These are phyloP conservation scores for Chouioia cunea DNA, from an alignment of 2,888 invertebrate species.

Conservation along the genomic window DNA sequence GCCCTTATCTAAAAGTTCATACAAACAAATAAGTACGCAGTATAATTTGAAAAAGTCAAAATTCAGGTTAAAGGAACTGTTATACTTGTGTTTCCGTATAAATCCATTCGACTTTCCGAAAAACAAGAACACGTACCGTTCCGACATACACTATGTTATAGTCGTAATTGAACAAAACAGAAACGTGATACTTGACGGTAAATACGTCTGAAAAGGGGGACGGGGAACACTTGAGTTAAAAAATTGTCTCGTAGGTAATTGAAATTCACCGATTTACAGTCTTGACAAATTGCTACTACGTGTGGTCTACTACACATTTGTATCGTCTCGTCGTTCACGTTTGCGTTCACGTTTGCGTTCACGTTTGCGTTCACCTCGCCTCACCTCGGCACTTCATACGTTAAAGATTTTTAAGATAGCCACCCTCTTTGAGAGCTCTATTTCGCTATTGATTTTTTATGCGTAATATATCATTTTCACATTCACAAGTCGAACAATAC, in stretches of 20 bases:
- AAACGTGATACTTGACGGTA: conserved; percentile 27
- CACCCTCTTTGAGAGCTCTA: conserved; percentile 60
- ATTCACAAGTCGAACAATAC: conserved; percentile 62
- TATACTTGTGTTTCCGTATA: conserved; percentile 37
- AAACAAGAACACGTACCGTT: conserved; percentile 33
- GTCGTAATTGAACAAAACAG: conserved; percentile 23
- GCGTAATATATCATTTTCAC: conserved; percentile 60
- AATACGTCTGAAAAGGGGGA: conserved; percentile 35
- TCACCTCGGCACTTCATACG: conserved; percentile 48
- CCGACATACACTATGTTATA: neutral
- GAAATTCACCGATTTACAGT: conserved; percentile 58
- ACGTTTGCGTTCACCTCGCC: no score
- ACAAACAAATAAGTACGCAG: conserved; percentile 29
- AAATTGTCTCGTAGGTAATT: conserved; percentile 41
- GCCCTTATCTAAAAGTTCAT: conserved; percentile 29
- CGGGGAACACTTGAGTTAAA: conserved; percentile 36
- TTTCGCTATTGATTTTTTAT: conserved; percentile 59
- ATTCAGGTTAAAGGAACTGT: conserved; percentile 33
- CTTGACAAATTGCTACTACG: conserved; percentile 60
- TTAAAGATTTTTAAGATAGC: conserved; percentile 54
- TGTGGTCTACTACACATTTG: conserved; percentile 50
- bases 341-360: no score
- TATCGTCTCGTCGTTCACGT: conserved; percentile 44
- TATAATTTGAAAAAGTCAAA: conserved; percentile 37
- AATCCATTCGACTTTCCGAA: conserved; percentile 42